These are phyloP conservation scores for Ardeotis arabs DNA, from an alignment of 2,113 vertebrate genomes.

Conservation along the genomic window DNA sequence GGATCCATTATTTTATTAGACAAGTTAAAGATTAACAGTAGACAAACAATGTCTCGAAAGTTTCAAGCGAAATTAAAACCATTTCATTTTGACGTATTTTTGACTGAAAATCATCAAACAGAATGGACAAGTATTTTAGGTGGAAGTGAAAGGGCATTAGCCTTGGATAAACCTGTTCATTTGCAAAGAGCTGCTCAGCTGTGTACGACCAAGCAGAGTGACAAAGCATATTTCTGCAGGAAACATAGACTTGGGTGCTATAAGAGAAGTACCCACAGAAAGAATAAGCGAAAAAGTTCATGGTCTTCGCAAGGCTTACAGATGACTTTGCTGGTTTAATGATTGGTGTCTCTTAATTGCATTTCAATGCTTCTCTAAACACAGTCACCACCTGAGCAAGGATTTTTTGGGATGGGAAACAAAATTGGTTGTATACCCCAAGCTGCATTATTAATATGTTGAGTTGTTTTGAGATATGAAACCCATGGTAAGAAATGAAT, in stretches of 20 bases:
- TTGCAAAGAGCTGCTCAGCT: neutral
- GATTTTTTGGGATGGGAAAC: neutral
- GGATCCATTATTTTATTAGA: neutral
- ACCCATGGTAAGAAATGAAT: neutral
- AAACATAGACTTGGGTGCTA: neutral
- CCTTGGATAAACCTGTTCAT: neutral
- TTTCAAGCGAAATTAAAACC: neutral
- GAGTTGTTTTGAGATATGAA: neutral
- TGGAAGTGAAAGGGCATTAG: neutral
- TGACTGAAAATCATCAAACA: neutral
- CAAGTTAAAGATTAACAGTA: neutral
- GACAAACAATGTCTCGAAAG: neutral
- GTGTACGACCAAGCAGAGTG: neutral
- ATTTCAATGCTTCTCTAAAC: neutral
- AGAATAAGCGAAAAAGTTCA: neutral
- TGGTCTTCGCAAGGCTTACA: neutral
- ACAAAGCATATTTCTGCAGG: conserved; percentile 25
- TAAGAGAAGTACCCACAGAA: neutral
- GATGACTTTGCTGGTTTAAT: neutral
- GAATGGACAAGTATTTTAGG: neutral
- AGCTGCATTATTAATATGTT: neutral
- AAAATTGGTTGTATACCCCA: neutral
- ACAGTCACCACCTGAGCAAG: neutral
- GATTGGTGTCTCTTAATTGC: neutral
- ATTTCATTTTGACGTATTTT: neutral